These are phyloP conservation scores for Acropora yongei DNA, from an alignment of 64 coral and sea anemone species.

Conservation along the genomic window DNA sequence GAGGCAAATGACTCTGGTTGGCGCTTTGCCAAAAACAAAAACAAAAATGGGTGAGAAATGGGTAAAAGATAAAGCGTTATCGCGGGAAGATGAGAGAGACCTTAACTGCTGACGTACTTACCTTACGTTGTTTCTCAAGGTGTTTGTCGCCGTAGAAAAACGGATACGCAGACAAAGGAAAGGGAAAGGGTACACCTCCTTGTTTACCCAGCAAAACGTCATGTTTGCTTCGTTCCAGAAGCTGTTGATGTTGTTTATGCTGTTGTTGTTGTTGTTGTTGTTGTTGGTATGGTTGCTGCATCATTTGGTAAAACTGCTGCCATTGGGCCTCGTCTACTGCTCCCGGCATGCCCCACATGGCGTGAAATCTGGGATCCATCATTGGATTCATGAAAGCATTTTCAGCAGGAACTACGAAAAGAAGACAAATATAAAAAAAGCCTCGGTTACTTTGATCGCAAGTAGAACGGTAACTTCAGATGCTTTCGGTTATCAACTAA, in stretches of 20 bases:
- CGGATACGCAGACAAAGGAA: conserved; percentile 21
- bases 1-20: too few species aligned
- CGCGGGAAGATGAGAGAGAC: background rate
- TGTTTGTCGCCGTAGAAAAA: conserved; percentile 52
- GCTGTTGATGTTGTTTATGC: conserved; percentile 54
- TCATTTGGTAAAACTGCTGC: conserved; percentile 72
- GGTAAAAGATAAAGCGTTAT: too few species aligned
- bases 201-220: conserved; percentile 60
- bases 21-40: too few species aligned
- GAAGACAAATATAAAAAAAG: too few species aligned
- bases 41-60: too few species aligned
- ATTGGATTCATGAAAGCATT: conserved; percentile 49
- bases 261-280: conserved; percentile 55
- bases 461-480: too few species aligned
- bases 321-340: conserved; percentile 60
- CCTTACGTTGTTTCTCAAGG: conserved; percentile 58
- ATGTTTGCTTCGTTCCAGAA: conserved; percentile 52
- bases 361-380: conserved; percentile 33
- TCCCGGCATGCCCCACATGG: conserved; percentile 56
- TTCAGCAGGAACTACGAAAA: conserved; percentile 29
- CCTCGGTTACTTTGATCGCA: too few species aligned
- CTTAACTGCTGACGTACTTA: background rate
- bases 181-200: conserved; percentile 3
- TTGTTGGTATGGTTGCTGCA: conserved; percentile 20
- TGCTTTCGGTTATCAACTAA: too few species aligned